Evolutionary conservation across 2,888 invertebrate species (phyloP), one percentile per base, ranked within the genome.

Genomic region (Melikaiella ostensackeni): DNA sequence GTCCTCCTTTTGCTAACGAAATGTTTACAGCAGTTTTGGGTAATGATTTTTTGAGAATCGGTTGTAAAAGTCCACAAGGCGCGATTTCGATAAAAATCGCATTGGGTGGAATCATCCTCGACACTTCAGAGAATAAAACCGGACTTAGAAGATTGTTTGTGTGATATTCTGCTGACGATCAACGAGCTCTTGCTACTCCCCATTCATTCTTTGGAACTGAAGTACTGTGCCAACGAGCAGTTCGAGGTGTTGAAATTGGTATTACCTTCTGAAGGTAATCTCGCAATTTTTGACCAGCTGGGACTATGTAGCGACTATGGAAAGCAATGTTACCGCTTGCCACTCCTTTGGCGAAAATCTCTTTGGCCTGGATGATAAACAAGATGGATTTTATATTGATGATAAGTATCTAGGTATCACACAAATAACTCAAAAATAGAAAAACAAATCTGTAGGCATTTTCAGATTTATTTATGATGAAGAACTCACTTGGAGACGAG

Each of bases 11-110:
- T 74, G 97, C 97, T 3, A 98, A 92, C 0, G 97, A 93, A 70
- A 97, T 92, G 88, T 96, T 96, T 42, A 94, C 92, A 83, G 95
- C 95, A 21, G 94, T 94, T 78, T 94, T 92, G 84, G 93, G 93
- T 61, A 98, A 91, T 0, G 97, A 96, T 70, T 97, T 93, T 80
- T 96, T 95, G 9, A 98, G 92, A 86, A 98, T 97, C 0, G 97
- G 96, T 89, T 98, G 97, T 61, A 98, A 93, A 0, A 98, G 93
- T 6, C 97, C 96, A 86, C 98, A 98, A 0, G 98, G 98, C 0
- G 98, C 98, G 75, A 98, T 95, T 91, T 98, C 98, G 81, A 98
- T 95, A 8, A 95, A 94, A 79, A 98, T 93, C 0, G 98, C 97
- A 88, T 97, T 95, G 63, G 94, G 93, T 1, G 97, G 97, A 84